Evolutionary conservation across 2,797 vertebrate species (phyloP), one percentile per base, ranked within the genome.

Genomic region (Protosalanx chinensis): DNA sequence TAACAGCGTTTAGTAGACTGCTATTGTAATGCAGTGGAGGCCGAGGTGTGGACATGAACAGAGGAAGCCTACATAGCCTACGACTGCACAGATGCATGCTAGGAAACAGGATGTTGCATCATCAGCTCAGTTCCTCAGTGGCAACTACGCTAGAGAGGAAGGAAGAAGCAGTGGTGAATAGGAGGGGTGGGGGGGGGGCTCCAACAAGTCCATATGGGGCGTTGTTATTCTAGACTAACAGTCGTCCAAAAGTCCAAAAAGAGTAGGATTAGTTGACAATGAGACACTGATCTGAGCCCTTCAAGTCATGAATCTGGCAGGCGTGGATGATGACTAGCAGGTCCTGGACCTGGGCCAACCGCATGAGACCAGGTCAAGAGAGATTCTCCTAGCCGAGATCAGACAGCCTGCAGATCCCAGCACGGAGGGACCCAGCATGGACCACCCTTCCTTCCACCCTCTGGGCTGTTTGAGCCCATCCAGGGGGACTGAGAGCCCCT

Each of bases 91-190:
- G 46, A 49, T 59, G 20, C 41, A 13, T 3, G 10, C 69, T 75
- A 83, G 87, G 86, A 90, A 87, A 85, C 76, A 84, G 89, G 87
- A 91, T 86, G 82, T 88, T 69, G 82, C 85, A 84, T 80, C 82
- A 60, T 23, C 59, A 29, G 23, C 20, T 30, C 59, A 61, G 59
- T 56, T 56, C 51, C 51, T 56, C 15, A n/a, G 67, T 64, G 71
- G 51, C 75, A 81, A 87, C 62, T 10, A 18, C 7, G 62, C 15
- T 85, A 82, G 81, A 79, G 82, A 85, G 79, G 68, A 76, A 75
- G 56, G 51, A 56, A 56, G 51, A 6, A 18, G 51, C 51, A 56
- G 51, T 16, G 41, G 7, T 10, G 41, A 46, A 46, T 46, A 46
- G 10, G 41, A 46, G 41, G 37, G 12, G 37, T 27, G 41, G 10